phyloP scores from a whole-genome alignment of 2,797 vertebrate species.

The Tauraco hartlaubi region DNA sequence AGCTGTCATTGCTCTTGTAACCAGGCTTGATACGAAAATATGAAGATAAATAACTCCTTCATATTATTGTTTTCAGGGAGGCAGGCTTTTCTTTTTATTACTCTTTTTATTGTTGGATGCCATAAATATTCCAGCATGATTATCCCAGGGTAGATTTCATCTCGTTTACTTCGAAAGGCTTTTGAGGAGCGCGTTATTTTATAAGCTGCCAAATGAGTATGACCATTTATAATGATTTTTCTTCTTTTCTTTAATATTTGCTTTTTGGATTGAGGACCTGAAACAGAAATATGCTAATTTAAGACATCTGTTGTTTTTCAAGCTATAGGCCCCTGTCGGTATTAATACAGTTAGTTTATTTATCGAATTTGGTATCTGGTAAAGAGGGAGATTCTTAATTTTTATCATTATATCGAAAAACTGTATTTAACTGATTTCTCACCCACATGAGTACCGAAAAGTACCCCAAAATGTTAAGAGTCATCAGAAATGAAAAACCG shows the following conservation, averaged over 20 bases:
- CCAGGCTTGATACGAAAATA: constrained; percentile 24
- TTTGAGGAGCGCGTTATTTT: constrained; percentile 65
- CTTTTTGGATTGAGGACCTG: constrained; percentile 66
- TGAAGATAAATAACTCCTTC: constrained; percentile 66
- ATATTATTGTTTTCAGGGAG: constrained; percentile 61
- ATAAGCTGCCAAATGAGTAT: constrained; percentile 68
- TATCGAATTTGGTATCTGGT: neutral
- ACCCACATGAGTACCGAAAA: neutral
- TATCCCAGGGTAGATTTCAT: constrained; percentile 67
- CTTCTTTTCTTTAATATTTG: constrained; percentile 61
- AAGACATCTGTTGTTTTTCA: constrained; percentile 76
- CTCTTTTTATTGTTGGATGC: constrained; percentile 60
- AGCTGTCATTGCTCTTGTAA: constrained; percentile 46
- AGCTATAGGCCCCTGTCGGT: constrained; percentile 26
- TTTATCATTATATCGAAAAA: neutral
- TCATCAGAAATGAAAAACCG: constrained; percentile 5
- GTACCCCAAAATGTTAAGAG: neutral
- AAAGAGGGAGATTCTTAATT: constrained; percentile 14
- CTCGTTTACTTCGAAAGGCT: constrained; percentile 61
- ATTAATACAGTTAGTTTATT: constrained; percentile 32
- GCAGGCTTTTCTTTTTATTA: constrained; percentile 66
- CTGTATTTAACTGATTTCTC: constrained; percentile 11
- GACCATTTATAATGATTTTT: constrained; percentile 64
- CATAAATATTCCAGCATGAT: constrained; percentile 70
- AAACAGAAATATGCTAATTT: constrained; percentile 71